Evolutionary conservation across 1,140 invertebrate genomes (phyloP), one percentile per base, ranked within the genome.

Genomic region (Formica selysi): DNA sequence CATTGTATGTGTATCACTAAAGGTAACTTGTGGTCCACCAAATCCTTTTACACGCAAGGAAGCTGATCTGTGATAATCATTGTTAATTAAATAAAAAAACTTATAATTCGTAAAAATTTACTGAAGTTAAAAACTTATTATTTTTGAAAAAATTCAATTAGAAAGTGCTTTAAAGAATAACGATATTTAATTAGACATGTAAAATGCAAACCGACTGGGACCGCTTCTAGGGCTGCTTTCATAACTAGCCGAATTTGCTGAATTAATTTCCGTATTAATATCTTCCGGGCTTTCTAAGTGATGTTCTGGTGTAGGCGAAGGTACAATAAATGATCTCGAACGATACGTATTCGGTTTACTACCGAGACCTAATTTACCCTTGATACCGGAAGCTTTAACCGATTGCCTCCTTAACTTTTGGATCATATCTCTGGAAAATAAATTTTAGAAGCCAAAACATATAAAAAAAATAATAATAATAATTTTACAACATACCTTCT

Each of bases 331-430:
- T 0, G 97, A 97, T 89, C 96, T 96, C 19, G 97, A 97, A 87
- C 97, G 95, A 91, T 96, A 96, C 0, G 95, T 92, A 76, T 92
- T 94, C 0, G 92, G 74, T 93, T 97, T 97, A 54, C 96, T 96
- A 85, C 97, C 97, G 41, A 98, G 96, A 16, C 98, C 97, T 74
- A 98, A 96, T 95, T 98, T 98, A 89, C 97, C 97, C 94, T 98
- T 98, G 78, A 97, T 97, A 44, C 97, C 97, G 26, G 97, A 97
- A 3, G 98, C 97, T 95, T 98, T 97, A 36, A 98, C 97, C 91
- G 98, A 98, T 93, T 98, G 98, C 84, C 98, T 96, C 64, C 98
- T 96, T 26, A 99, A 94, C 93, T 98, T 98, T 93, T 98, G 98
- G 85, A 99, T 98, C 96, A 99, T 98, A 93, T 98, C 98, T 86